Conservation (phyloP, 2,797 vertebrate species). For the Apodemus agrarius region DNA sequence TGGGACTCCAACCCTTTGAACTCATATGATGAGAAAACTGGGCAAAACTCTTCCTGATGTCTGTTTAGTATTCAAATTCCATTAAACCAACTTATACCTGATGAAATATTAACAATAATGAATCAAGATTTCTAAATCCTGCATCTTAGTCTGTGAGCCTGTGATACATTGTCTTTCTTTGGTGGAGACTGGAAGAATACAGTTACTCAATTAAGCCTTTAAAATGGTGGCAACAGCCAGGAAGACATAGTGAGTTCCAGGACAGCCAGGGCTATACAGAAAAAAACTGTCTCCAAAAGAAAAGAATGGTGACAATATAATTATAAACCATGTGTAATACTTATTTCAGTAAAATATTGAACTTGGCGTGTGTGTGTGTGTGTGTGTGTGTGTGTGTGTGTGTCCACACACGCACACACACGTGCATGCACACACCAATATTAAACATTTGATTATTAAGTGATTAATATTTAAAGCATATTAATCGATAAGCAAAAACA, state of each 20-base stretch:
- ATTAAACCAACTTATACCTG: background rate
- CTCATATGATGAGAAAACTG: background rate
- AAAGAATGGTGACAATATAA: background rate
- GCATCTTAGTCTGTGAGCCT: background rate
- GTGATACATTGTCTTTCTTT: background rate
- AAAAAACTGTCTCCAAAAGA: too few species aligned
- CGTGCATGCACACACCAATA: background rate
- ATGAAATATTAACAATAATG: background rate
- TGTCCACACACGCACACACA: too few species aligned
- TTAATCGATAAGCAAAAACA: slow-evolving; percentile 5
- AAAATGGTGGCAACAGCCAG: background rate
- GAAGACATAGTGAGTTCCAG: too few species aligned
- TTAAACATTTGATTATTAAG: slow-evolving; percentile 5
- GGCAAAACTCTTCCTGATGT: background rate
- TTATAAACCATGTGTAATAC: background rate
- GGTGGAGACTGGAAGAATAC: background rate
- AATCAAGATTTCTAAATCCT: background rate
- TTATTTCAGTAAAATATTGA: background rate
- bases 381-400: too few species aligned
- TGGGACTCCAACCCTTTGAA: background rate
- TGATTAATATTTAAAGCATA: slow-evolving; percentile 6
- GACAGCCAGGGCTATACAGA: too few species aligned
- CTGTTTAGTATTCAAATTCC: background rate
- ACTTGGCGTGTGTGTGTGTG: background rate
- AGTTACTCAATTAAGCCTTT: background rate